Conservation (phyloP, 53 echinoderm and acorn worm species). For the Luidia sarsii region DNA sequence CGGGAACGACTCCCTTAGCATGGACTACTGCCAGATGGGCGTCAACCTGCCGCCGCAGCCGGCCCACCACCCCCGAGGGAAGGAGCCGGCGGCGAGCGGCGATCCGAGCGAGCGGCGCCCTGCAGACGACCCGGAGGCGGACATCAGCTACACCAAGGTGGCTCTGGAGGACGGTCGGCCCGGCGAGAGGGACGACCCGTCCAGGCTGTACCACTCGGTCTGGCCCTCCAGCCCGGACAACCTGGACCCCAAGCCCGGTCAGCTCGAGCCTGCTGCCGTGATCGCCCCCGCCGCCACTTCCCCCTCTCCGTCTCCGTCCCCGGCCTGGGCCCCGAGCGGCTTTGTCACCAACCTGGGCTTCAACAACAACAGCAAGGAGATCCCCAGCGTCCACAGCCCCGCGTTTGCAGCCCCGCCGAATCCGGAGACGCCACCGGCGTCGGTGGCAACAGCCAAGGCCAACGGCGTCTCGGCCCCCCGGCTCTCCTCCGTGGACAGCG, state of each 20-base stretch:
- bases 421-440: conserved; percentile 5
- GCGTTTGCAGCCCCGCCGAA: not conserved
- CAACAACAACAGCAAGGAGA: conserved; percentile 53
- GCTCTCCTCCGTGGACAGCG: conserved; percentile 21
- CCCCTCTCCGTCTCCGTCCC: not conserved
- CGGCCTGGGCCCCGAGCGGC: not conserved
- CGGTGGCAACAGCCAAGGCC: conserved; percentile 8
- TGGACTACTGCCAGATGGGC: conserved; percentile 31
- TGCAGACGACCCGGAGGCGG: not conserved
- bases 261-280: not conserved
- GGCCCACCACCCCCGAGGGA: not conserved
- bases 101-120: conserved; percentile 6
- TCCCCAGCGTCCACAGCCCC: conserved; percentile 32
- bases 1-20: conserved; percentile 21
- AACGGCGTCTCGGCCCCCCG: not conserved
- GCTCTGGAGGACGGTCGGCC: conserved; percentile 1
- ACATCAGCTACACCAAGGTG: conserved; percentile 11
- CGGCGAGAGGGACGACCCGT: not conserved
- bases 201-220: not conserved
- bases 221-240: conserved; percentile 35
- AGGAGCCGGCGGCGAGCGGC: not conserved
- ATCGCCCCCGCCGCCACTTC: too few relatives aligned
- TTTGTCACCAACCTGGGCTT: conserved; percentile 15
- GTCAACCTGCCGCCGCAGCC: conserved; percentile 39
- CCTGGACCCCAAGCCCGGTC: not conserved